A percentile compares a stretch with the other conserved stretches of the same genome.
These are phyloP conservation scores for Copidosoma floridanum DNA, from an alignment of 1,140 invertebrate genomes.

Conservation along the genomic window DNA sequence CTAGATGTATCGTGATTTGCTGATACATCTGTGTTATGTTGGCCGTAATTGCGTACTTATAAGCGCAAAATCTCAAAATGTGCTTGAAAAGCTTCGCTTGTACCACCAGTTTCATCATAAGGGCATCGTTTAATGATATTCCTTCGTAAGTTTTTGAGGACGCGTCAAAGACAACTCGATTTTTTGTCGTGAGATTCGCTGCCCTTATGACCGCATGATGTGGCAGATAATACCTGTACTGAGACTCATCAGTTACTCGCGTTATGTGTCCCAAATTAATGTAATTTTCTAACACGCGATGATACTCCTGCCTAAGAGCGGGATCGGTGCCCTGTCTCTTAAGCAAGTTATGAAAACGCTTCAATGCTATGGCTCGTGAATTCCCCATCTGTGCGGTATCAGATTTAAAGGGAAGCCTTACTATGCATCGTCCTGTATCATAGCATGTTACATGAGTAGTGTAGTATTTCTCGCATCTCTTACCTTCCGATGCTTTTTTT, in stretches of 20 bases:
- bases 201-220: neutral
- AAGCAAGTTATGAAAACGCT: conserved; percentile 33
- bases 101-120: conserved; percentile 27
- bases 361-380: conserved; percentile 1
- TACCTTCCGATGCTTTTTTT: neutral
- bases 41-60: neutral
- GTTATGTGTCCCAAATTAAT: conserved; percentile 16
- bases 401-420: conserved; percentile 35
- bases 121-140: conserved; percentile 39
- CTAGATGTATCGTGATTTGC: no score
- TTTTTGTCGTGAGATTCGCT: neutral
- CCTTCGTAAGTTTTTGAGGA: neutral
- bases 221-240: conserved; percentile 34
- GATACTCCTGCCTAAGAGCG: conserved; percentile 33
- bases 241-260: conserved; percentile 27
- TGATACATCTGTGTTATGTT: no score
- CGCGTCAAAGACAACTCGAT: neutral
- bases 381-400: conserved; percentile 29
- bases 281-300: conserved; percentile 39
- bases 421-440: conserved; percentile 37
- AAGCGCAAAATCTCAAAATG: conserved; percentile 6
- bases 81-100: conserved; percentile 25
- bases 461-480: neutral
- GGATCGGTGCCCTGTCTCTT: conserved; percentile 34
- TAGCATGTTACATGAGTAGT: conserved; percentile 15